Percentiles rank a stretch among this genome's conserved stretches.
phyloP scores from a whole-genome alignment of 2,888 invertebrate species.

The Meteorus cinctellus region DNA sequence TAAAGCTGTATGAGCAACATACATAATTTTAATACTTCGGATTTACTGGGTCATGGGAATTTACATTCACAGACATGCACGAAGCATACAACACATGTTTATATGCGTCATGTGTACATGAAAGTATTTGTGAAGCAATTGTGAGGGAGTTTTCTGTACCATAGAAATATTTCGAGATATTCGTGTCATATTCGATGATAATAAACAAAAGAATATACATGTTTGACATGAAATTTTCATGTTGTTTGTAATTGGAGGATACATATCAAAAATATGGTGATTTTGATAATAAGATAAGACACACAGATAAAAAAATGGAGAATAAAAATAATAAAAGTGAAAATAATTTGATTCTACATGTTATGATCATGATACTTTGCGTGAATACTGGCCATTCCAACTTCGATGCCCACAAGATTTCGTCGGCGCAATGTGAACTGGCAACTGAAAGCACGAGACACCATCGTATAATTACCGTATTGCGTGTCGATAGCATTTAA shows the following conservation, averaged over 20 bases:
- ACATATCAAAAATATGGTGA: neutral
- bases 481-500: slow-evolving; percentile 45
- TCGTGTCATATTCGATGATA: neutral
- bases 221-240: slow-evolving; percentile 8
- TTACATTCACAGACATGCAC: too few species aligned
- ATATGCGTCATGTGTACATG: neutral
- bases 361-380: slow-evolving; percentile 1
- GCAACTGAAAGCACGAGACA: slow-evolving; percentile 33
- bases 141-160: neutral
- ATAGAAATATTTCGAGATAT: neutral
- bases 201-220: neutral
- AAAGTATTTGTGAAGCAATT: neutral
- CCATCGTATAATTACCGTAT: slow-evolving; percentile 23
- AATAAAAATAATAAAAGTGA: neutral
- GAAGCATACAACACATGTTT: too few species aligned
- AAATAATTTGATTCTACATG: slow-evolving; percentile 1
- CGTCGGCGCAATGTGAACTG: slow-evolving; percentile 16
- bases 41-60: too few species aligned
- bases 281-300: neutral
- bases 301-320: neutral
- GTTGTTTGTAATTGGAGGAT: slow-evolving; percentile 6
- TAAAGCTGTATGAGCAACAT: too few species aligned
- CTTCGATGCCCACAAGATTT: slow-evolving; percentile 18
- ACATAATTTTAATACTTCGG: too few species aligned
- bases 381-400: slow-evolving; percentile 18